Conservation (phyloP, 1,140 invertebrate genomes). For the Portunus trituberculatus region DNA sequence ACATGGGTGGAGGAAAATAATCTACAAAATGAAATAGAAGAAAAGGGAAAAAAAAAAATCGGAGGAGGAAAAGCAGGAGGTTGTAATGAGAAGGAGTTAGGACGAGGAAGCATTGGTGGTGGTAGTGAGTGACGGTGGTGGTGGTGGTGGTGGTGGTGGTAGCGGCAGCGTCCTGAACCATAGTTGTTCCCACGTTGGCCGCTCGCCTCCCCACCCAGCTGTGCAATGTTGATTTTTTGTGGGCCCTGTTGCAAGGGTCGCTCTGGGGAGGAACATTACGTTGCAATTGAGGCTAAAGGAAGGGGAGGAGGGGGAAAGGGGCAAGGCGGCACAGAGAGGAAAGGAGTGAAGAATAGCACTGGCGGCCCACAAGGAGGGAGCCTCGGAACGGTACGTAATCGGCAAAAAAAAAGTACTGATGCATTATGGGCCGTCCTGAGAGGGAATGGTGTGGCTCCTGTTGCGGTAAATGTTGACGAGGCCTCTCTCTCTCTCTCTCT, state of each 20-base stretch:
- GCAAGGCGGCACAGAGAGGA: slow-evolving; percentile 23
- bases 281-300: slow-evolving; percentile 74
- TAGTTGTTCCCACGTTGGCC: slow-evolving; percentile 61
- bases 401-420: slow-evolving; percentile 57
- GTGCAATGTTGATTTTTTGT: slow-evolving; percentile 74
- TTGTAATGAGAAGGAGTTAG: neutral
- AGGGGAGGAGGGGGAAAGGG: slow-evolving; percentile 11
- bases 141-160: slow-evolving; percentile 9
- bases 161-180: neutral
- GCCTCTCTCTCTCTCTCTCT: slow-evolving; percentile 26
- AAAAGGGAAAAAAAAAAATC: neutral
- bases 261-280: slow-evolving; percentile 71
- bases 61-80: neutral
- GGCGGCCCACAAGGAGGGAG: neutral
- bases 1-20: neutral
- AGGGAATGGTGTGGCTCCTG: slow-evolving; percentile 41
- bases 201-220: slow-evolving; percentile 61
- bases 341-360: neutral
- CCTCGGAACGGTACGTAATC: neutral
- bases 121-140: neutral
- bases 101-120: neutral
- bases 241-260: slow-evolving; percentile 67
- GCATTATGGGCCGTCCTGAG: slow-evolving; percentile 43
- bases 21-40: neutral
- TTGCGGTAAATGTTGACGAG: slow-evolving; percentile 54